phyloP scores from a whole-genome alignment of 2,797 vertebrate genomes.

The Malurus splendens region DNA sequence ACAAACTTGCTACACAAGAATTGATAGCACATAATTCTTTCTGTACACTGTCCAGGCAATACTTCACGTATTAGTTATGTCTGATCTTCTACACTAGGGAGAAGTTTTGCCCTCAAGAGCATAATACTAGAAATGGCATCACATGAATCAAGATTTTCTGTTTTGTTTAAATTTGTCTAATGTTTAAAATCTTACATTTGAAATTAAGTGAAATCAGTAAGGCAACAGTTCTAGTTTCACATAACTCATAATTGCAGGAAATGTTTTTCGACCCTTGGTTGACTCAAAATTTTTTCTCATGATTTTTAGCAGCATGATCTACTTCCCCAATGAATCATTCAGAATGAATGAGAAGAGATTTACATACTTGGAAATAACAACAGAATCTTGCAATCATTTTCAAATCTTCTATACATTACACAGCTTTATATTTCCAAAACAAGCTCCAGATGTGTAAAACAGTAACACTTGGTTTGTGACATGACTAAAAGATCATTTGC shows the following conservation, averaged over 20 bases:
- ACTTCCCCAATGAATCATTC: conserved; percentile 46
- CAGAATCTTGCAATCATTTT: neutral
- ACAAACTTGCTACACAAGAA: conserved; percentile 15
- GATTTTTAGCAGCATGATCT: conserved; percentile 15
- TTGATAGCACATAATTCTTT: neutral
- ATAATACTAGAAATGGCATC: neutral
- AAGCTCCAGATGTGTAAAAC: conserved; percentile 20
- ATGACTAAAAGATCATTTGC: neutral
- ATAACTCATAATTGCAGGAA: conserved; percentile 36
- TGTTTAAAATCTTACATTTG: neutral
- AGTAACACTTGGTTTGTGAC: neutral
- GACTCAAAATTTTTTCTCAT: conserved; percentile 27
- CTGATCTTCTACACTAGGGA: neutral
- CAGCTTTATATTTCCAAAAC: neutral
- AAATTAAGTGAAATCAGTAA: conserved; percentile 23
- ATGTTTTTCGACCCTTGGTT: neutral
- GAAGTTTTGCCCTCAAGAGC: conserved; percentile 1
- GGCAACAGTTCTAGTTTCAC: conserved; percentile 16
- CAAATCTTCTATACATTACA: neutral
- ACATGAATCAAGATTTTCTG: neutral
- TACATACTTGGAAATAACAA: conserved; percentile 3
- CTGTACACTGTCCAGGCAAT: conserved; percentile 20
- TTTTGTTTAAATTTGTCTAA: neutral
- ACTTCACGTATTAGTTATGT: conserved; percentile 39
- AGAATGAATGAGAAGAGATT: neutral